These are phyloP conservation scores for Acholoe squamosa DNA, from an alignment of 2,888 invertebrate species.

Conservation along the genomic window DNA sequence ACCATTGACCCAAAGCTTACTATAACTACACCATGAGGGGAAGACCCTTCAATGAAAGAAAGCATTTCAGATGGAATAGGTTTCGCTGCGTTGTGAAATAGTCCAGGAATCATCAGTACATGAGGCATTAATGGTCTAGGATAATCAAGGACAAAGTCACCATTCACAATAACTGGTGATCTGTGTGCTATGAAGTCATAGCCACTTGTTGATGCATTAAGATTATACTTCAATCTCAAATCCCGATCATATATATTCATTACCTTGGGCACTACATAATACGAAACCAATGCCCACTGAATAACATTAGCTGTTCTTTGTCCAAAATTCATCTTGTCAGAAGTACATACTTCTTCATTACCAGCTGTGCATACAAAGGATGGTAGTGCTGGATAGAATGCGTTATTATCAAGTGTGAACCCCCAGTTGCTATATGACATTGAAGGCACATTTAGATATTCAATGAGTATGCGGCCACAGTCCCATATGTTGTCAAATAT, in stretches of 20 bases:
- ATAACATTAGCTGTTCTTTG: background rate
- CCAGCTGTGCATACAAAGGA: slow-evolving; percentile 27
- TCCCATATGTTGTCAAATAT: slow-evolving; percentile 18
- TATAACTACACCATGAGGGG: slow-evolving; percentile 23
- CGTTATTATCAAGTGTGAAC: background rate
- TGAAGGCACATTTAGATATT: background rate
- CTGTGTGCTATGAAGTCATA: background rate
- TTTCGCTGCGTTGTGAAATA: slow-evolving; percentile 25
- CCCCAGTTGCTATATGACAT: slow-evolving; percentile 35
- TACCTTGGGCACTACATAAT: background rate
- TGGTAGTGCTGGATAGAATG: slow-evolving; percentile 30
- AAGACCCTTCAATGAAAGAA: background rate
- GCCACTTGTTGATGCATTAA: background rate
- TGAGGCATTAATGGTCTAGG: slow-evolving; percentile 47
- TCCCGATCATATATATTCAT: background rate
- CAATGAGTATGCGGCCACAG: background rate
- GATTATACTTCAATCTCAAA: background rate
- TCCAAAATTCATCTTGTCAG: slow-evolving; percentile 4
- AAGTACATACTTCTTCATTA: background rate
- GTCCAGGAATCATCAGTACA: slow-evolving; percentile 17
- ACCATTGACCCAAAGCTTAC: slow-evolving; percentile 53
- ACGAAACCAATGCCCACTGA: background rate
- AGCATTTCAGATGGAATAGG: background rate
- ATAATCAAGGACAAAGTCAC: slow-evolving; percentile 26
- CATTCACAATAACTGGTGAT: slow-evolving; percentile 14